These are phyloP conservation scores for Venusia cambrica DNA, from an alignment of 2,888 invertebrate genomes.

Conservation along the genomic window DNA sequence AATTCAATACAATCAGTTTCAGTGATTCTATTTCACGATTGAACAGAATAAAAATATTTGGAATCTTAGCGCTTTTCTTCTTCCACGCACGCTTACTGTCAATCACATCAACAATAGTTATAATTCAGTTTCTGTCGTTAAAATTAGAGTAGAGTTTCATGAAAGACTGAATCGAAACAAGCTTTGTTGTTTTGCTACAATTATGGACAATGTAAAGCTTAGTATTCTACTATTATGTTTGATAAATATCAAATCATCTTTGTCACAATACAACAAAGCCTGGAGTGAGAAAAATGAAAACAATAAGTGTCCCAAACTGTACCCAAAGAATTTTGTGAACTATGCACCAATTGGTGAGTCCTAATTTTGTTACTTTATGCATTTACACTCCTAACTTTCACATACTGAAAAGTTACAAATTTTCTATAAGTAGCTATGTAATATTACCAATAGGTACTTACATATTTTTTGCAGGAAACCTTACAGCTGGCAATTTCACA, in stretches of 20 bases:
- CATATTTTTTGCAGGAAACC: too few species aligned
- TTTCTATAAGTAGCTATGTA: too few species aligned
- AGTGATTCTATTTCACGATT: too few species aligned
- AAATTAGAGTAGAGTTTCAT: constrained; percentile 11
- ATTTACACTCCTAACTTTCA: too few species aligned
- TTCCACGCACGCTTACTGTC: too few species aligned
- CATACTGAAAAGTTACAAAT: too few species aligned
- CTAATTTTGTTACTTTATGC: background rate
- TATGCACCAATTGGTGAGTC: constrained; percentile 80
- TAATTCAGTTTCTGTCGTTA: constrained; percentile 21
- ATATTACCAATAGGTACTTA: too few species aligned
- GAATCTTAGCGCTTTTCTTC: constrained; percentile 2
- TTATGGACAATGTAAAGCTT: constrained; percentile 38
- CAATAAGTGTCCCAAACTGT: constrained; percentile 77
- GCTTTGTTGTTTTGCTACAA: constrained; percentile 15
- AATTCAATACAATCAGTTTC: too few species aligned
- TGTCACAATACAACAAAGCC: constrained; percentile 64
- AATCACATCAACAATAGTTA: too few species aligned
- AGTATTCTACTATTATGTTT: constrained; percentile 45
- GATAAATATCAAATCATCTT: constrained; percentile 46
- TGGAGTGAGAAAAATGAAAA: constrained; percentile 75
- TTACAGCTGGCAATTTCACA: constrained; percentile 82
- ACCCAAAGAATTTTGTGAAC: constrained; percentile 77
- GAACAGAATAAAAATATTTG: constrained; percentile 13
- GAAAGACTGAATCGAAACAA: constrained; percentile 8